Evolutionary conservation across 1,140 invertebrate species (phyloP).

Genomic region (Lycorma delicatula): DNA sequence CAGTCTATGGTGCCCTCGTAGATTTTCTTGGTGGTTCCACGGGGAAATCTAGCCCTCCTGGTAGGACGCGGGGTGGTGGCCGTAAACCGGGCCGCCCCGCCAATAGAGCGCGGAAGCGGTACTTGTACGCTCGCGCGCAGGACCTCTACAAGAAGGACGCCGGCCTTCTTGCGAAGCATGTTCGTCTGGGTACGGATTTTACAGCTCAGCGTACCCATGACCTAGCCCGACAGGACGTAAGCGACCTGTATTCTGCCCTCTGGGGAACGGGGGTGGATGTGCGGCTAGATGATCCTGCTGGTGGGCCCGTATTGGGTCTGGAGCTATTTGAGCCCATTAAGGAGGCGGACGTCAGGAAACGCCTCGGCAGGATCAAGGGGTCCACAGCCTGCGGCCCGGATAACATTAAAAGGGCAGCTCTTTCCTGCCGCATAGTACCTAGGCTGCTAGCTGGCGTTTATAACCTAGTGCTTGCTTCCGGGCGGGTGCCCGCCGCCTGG

Average conservation of each 20-base stretch:
- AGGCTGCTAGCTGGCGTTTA: constrained; percentile 7
- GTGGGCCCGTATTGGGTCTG: not conserved
- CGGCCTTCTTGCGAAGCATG: no score
- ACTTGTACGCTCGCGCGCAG: not conserved
- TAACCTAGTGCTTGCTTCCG: constrained; percentile 16
- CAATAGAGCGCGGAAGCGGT: not conserved
- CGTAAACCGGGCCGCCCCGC: not conserved
- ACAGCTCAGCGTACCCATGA: not conserved
- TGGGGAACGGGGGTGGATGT: constrained; percentile 10
- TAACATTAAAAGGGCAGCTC: constrained; percentile 11
- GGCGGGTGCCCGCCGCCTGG: constrained; percentile 21
- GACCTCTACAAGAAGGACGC: not conserved
- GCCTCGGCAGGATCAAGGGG: constrained; percentile 1
- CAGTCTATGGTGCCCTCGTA: not conserved
- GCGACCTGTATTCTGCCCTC: constrained; percentile 8
- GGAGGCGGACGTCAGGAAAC: not conserved
- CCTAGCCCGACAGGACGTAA: not conserved
- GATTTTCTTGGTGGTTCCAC: not conserved
- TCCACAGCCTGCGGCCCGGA: constrained; percentile 19
- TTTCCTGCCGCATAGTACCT: not conserved
- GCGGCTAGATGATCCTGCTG: not conserved
- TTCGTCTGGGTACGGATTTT: not conserved
- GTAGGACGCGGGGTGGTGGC: no score
- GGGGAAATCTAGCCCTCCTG: no score
- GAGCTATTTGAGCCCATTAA: constrained; percentile 10